Evolutionary conservation across 2,888 invertebrate genomes (phyloP), one percentile per base, ranked within the genome.

Genomic region (Ennomos erosarius): DNA sequence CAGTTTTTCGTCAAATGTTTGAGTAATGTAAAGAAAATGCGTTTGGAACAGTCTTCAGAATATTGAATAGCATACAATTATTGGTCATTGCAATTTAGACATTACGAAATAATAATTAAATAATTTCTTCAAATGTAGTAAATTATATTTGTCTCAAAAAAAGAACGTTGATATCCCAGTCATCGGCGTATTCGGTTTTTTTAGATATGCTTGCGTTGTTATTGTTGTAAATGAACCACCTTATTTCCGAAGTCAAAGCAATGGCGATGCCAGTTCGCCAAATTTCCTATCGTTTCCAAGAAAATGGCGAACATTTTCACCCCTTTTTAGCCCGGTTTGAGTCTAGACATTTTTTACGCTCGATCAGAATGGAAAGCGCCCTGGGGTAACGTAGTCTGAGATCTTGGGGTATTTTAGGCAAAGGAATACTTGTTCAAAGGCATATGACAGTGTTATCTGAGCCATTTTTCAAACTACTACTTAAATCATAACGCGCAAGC

Each of bases 381-480:
- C 55, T 43, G 34, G 55, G 54, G 59, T 45, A 26, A 39, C 35
- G 35, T 44, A 55, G 47, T 43, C 42, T 35, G 10, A 47, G 55
- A 51, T 55, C 37, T 44, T 55, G 13, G 40, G 45, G 43, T 37
- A 51, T 51, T 59, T 55, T 59, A 8, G 55, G 46, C 47, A 50
- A 47, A 50, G 59, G 33, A 59, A 53, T 55, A 50, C 59, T 55
- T 55, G 55, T 59, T 59, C 55, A 55, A 37, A 59, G 33, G 50
- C 50, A 12, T 45, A 50, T 53, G 48, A 53, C 55, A 44, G 46
- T 55, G 46, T 59, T 55, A 59, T 55, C 55, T 59, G 37, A n/a
- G n/a, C 40, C 59, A 59, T 64, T 59, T 59, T 59, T 62, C 62
- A 62, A 54, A 49, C 45, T 43, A 56, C 57, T 49, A 59, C 62